Percentiles rank a stretch among this genome's conserved stretches.
These are phyloP conservation scores for Pheucticus melanocephalus DNA, from an alignment of 2,113 vertebrate genomes.

Conservation along the genomic window DNA sequence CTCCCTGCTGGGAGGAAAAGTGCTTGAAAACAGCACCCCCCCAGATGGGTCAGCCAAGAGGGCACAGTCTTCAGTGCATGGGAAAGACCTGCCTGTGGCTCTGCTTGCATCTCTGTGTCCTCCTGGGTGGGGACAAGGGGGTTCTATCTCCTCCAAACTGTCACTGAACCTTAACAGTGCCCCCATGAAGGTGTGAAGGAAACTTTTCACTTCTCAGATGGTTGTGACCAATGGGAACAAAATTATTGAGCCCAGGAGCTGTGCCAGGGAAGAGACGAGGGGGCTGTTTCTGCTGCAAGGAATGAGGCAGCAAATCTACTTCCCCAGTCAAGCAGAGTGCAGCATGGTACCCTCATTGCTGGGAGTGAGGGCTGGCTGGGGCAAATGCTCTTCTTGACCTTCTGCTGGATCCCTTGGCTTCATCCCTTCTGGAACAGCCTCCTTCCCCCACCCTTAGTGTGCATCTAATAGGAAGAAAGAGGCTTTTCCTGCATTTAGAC, in stretches of 20 bases:
- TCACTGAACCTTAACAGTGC: neutral
- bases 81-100: neutral
- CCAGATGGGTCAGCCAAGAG: neutral
- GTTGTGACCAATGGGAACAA: neutral
- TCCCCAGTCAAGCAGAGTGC: rapidly evolving
- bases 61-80: rapidly evolving
- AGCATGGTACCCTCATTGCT: neutral
- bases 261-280: rapidly evolving
- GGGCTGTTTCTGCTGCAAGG: neutral
- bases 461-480: neutral
- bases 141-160: neutral
- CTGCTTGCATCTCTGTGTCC: neutral
- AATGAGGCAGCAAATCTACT: neutral
- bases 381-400: neutral
- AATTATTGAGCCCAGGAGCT: neutral
- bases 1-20: neutral
- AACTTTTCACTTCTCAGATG: neutral
- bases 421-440: neutral
- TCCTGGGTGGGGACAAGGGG: neutral
- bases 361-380: neutral
- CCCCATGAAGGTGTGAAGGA: neutral
- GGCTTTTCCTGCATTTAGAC: neutral
- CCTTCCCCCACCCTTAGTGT: neutral
- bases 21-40: neutral
- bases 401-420: neutral